A percentile compares a stretch with the other conserved stretches of the same genome.
phyloP scores from a whole-genome alignment of 2,113 vertebrate species.

The Butastur rufipennis region DNA sequence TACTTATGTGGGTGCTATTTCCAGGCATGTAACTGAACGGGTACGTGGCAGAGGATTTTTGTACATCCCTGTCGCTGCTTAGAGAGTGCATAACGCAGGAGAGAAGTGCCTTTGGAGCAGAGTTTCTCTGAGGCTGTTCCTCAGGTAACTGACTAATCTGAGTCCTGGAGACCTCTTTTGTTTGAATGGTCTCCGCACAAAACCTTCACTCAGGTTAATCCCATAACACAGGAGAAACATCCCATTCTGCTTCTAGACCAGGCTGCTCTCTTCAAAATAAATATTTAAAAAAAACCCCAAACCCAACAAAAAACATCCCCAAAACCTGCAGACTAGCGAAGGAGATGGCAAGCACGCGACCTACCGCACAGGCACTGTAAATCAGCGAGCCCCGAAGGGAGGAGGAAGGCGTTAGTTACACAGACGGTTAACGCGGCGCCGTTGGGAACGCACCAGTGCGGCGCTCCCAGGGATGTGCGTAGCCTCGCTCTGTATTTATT shows the following conservation, averaged over 20 bases:
- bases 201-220: background rate
- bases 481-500: constrained; percentile 25
- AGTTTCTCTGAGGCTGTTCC: background rate
- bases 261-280: background rate
- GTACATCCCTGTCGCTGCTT: accelerated
- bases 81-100: background rate
- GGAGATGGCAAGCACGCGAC: accelerated
- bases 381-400: background rate
- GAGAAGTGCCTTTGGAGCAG: background rate
- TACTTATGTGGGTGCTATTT: background rate
- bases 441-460: background rate
- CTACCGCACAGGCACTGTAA: accelerated
- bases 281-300: too few relatives aligned
- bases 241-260: background rate
- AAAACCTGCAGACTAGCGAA: too few relatives aligned
- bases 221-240: background rate
- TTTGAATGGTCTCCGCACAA: background rate
- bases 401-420: background rate
- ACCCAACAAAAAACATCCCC: accelerated
- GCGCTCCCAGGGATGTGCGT: background rate
- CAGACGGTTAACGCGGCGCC: background rate
- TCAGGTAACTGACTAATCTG: background rate
- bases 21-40: background rate
- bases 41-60: background rate
- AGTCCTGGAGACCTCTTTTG: background rate